Conservation (phyloP, 2,888 invertebrate species). For the Adelphocoris suturalis region DNA sequence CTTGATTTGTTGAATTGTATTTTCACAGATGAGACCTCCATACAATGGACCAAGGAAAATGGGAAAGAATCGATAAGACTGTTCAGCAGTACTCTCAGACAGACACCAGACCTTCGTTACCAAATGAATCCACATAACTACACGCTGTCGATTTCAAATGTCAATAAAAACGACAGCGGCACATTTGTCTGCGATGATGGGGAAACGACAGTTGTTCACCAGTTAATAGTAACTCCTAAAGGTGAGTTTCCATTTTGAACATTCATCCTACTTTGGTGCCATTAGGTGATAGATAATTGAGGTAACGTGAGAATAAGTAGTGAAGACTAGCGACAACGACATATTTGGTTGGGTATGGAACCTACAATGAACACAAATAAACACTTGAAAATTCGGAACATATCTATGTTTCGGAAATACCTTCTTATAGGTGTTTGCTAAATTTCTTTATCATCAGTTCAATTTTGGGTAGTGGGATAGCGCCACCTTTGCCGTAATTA, state of each 20-base stretch:
- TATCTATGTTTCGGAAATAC: no score
- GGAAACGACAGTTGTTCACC: neutral
- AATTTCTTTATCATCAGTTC: no score
- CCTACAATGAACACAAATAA: no score
- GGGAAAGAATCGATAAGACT: constrained; percentile 17
- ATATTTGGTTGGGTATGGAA: no score
- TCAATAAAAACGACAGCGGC: neutral
- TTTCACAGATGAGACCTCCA: constrained; percentile 64
- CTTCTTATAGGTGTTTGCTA: no score
- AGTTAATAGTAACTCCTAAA: neutral
- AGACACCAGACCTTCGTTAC: constrained; percentile 64
- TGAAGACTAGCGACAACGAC: no score
- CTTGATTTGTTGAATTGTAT: neutral
- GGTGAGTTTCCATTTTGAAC: neutral
- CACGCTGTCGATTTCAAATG: constrained; percentile 42
- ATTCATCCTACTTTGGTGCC: no score
- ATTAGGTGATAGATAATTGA: no score
- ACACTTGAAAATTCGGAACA: no score
- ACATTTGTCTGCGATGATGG: neutral
- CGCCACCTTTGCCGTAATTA: no score
- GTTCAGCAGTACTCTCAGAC: constrained; percentile 68
- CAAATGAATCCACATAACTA: constrained; percentile 39
- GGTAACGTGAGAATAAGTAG: no score
- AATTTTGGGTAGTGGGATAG: no score
- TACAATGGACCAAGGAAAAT: constrained; percentile 65